Base-by-base conservation (phyloP, 2,113 vertebrate genomes). In the Corvus cornix region DNA sequence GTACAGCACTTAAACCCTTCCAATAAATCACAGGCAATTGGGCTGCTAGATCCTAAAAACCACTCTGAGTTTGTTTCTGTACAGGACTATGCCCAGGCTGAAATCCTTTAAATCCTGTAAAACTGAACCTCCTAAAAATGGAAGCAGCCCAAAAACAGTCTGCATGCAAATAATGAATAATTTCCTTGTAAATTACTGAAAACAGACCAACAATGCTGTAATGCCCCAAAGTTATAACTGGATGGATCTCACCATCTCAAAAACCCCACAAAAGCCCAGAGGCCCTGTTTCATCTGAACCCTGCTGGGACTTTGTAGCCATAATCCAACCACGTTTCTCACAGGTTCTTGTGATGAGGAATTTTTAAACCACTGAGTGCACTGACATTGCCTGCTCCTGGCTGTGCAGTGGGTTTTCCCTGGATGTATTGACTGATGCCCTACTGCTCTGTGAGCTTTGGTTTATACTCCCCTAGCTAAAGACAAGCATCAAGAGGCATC, bases 401-500 rank as follows among this genome's bases (percentile, higher is more conserved):
- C 28, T 23, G 59, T 33, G 44, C 52, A 18, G 1, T 6, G n/a
- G 41, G 0, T 16, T 59, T 64, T 49, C 55, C 48, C 43, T 22
- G 15, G 10, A 4, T 16, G 0, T 5, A 2, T 9, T 28, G 35
- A 6, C 19, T 26, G 48, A 53, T 37, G 35, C 21, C 1, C 1
- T 8, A 4, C 3, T 49, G n/a, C 9, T 4, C 20, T 9, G 1
- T 4, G 43, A 62, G 31, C 11, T 73, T 64, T 4, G 3, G 41
- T 48, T 90, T 26, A 3, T 6, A 3, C 24, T 56, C 31, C 70
- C 85, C 51, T 37, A 60, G 37, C 35, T 72, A 6, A 30, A 64
- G 49, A 37, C 41, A 80, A 58, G 11, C 35, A 76, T 19, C 35
- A 31, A 49, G 67, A 64, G 21, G 9, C 18, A 37, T 20, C 33